These are phyloP conservation scores for Formica selysi DNA, from an alignment of 1,140 invertebrate genomes.

Conservation along the genomic window DNA sequence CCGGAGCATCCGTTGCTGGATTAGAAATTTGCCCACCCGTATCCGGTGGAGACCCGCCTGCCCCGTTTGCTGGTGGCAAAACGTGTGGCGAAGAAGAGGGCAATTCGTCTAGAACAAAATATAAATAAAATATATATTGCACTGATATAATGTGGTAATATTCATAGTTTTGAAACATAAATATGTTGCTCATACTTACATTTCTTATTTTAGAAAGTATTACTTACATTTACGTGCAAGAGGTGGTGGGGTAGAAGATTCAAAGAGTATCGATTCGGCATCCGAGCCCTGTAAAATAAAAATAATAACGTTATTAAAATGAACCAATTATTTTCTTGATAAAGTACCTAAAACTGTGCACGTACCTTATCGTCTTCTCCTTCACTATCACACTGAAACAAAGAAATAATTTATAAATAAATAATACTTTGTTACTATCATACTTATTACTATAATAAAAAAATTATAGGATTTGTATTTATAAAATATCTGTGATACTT, in stretches of 20 bases:
- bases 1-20: constrained; percentile 85
- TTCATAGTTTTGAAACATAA: background rate
- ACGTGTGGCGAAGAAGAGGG: constrained; percentile 87
- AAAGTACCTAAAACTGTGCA: constrained; percentile 44
- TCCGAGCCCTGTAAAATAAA: constrained; percentile 88
- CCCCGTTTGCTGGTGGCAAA: constrained; percentile 86
- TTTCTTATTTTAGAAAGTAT: background rate
- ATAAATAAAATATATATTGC: background rate
- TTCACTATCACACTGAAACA: constrained; percentile 95
- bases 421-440: background rate
- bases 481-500: constrained; percentile 87
- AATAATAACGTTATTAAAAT: background rate
- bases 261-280: constrained; percentile 92
- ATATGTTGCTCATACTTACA: background rate
- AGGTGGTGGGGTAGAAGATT: constrained; percentile 88
- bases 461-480: constrained; percentile 68
- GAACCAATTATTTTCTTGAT: background rate
- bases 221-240: constrained; percentile 88
- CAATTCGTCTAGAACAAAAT: constrained; percentile 82
- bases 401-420: constrained; percentile 32
- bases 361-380: constrained; percentile 95
- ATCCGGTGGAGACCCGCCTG: constrained; percentile 85
- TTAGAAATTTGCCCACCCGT: constrained; percentile 86
- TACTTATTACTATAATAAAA: background rate
- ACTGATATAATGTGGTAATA: background rate